Evolutionary conservation across 2,797 vertebrate species (phyloP).

Genomic region (Anolis apletophallus): DNA sequence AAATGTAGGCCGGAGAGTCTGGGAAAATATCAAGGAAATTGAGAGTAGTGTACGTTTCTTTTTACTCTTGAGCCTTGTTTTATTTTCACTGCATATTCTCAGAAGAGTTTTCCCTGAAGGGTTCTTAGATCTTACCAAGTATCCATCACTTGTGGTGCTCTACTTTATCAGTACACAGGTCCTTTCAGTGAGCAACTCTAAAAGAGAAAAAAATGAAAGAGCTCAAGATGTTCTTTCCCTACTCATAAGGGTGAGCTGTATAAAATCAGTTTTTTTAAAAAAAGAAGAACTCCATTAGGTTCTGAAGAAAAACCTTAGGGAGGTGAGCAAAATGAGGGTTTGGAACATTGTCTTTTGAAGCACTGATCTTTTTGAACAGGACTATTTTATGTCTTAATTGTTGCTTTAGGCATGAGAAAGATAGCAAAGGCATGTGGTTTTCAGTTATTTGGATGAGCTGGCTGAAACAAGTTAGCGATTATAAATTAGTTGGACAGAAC

Average conservation of each 20-base stretch:
- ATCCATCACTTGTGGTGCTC: constrained; percentile 31
- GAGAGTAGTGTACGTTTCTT: not conserved
- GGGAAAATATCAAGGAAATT: constrained; percentile 26
- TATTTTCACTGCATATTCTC: constrained; percentile 34
- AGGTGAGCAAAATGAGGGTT: constrained; percentile 21
- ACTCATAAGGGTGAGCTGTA: not conserved
- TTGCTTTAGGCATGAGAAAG: constrained; percentile 18
- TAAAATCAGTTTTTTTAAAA: constrained; percentile 15
- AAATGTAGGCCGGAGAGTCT: constrained; percentile 6
- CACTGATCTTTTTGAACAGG: not conserved
- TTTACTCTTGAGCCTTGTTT: constrained; percentile 15
- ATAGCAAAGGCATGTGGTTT: not conserved
- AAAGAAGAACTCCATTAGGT: constrained; percentile 12
- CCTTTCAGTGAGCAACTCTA: constrained; percentile 14
- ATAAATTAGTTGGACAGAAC: not conserved
- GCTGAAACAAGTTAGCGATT: not conserved
- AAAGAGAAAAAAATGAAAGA: constrained; percentile 1
- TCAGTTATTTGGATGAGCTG: constrained; percentile 9
- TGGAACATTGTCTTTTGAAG: constrained; percentile 20
- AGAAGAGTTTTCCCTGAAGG: constrained; percentile 29
- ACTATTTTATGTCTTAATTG: constrained; percentile 34
- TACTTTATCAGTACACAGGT: constrained; percentile 2
- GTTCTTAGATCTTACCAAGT: constrained; percentile 38
- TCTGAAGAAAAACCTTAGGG: constrained; percentile 40
- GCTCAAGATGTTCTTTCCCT: constrained; percentile 14